phyloP scores from a whole-genome alignment of 2,797 vertebrate species.

The Typhlichthys subterraneus region DNA sequence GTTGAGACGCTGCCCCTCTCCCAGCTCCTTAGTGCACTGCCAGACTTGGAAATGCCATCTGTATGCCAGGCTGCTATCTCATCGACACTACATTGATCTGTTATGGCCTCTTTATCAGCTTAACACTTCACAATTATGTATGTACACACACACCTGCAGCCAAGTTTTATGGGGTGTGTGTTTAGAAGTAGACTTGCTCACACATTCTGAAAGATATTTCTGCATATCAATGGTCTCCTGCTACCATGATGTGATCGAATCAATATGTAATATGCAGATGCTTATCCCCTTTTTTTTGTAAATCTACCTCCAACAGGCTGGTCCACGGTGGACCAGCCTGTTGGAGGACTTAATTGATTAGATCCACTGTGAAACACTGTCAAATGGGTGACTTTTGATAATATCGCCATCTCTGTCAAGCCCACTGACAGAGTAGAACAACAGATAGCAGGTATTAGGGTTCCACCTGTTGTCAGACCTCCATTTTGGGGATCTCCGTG shows the following conservation, averaged over 20 bases:
- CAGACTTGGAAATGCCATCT: conserved; percentile 70
- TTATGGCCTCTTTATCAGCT: conserved; percentile 80
- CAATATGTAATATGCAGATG: conserved; percentile 99
- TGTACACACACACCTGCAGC: conserved; percentile 34
- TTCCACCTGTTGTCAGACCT: conserved; percentile 77
- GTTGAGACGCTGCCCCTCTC: conserved; percentile 38
- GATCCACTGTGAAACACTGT: conserved; percentile 92
- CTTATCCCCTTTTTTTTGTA: conserved; percentile 97
- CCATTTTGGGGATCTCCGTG: conserved; percentile 74
- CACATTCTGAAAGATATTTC: conserved; percentile 95
- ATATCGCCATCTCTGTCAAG: conserved; percentile 95
- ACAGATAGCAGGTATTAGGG: conserved; percentile 86
- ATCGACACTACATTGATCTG: conserved; percentile 88
- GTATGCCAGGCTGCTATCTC: conserved; percentile 81
- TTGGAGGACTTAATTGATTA: conserved; percentile 97
- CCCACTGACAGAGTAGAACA: conserved; percentile 94
- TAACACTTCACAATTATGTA: conserved; percentile 71
- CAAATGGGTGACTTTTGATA: conserved; percentile 95
- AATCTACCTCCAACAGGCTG: conserved; percentile 85
- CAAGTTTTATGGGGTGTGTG: conserved; percentile 60
- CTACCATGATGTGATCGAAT: conserved; percentile 97
- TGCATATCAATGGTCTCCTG: conserved; percentile 93
- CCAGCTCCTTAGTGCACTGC: conserved; percentile 57
- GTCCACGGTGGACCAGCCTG: conserved; percentile 88
- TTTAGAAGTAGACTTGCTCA: conserved; percentile 89